These are phyloP conservation scores for Chaetodon auriga DNA, from an alignment of 2,113 vertebrate genomes.

Conservation along the genomic window DNA sequence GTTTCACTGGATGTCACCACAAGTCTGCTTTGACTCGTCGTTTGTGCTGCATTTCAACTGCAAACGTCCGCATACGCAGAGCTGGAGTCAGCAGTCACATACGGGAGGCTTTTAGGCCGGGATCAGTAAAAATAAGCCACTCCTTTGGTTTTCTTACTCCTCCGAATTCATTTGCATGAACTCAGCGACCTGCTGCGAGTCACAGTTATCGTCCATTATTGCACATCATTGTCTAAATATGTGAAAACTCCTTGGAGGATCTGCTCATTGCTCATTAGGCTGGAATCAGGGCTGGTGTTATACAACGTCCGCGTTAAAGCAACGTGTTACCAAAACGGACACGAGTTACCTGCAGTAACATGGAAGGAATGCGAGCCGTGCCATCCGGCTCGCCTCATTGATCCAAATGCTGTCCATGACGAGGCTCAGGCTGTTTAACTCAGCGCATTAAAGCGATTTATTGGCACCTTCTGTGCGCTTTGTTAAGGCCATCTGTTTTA, in stretches of 20 bases:
- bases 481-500: slow-evolving; percentile 4
- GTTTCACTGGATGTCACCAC: background rate
- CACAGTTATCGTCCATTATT: background rate
- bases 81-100: too few species aligned
- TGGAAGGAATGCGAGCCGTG: slow-evolving; percentile 31
- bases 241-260: background rate
- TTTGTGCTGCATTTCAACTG: too few species aligned
- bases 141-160: background rate
- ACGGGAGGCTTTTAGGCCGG: too few species aligned
- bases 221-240: background rate
- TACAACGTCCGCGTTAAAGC: background rate
- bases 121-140: too few species aligned
- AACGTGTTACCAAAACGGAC: background rate
- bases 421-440: background rate
- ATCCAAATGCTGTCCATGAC: background rate
- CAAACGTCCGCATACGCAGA: too few species aligned
- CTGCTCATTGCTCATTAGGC: background rate
- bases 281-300: background rate
- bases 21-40: too few species aligned
- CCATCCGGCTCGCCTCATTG: background rate
- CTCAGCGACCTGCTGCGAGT: background rate
- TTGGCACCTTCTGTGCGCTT: background rate
- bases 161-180: background rate
- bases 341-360: slow-evolving; percentile 15
- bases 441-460: background rate